Evolutionary conservation across 2,113 vertebrate genomes (phyloP), one percentile per base, ranked within the genome.

Genomic region (Corythaixoides concolor): DNA sequence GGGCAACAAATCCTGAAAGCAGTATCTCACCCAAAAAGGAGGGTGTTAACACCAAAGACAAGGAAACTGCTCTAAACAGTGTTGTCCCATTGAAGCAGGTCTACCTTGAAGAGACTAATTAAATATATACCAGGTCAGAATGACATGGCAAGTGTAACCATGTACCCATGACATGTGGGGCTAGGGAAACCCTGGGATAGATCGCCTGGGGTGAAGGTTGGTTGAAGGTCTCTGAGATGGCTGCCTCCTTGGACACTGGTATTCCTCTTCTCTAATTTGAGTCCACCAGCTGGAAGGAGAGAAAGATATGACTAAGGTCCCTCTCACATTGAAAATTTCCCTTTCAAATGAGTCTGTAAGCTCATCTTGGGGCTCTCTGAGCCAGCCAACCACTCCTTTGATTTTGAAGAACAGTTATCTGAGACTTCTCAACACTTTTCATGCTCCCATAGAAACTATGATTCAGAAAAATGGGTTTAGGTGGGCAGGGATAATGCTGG

Each of bases 161-260:
- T 2, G 26, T 30, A 20, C 5, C 41, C 22, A 26, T 41, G 41
- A 45, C 24, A 26, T 5, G 11, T 21, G 9, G 30, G 15, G 20
- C 18, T 60, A 37, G 6, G 23, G 10, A 64, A 85, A 28, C 4
- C 41, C 33, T 70, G 27, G 37, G 12, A 12, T 6, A 70, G 35
- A 59, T 5, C 0, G 1, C 12, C 21, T 53, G 35, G 1, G 0
- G 8, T 49, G 47, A 69, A 74, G 16, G 5, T 12, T 69, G 33
- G 20, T 35, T 1, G 0, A 35, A 83, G 22, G 3, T 66, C 20
- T 64, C 50, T 11, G 22, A 70, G 32, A n/a, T 7, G 6, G 9
- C 27, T 70, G n/a, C 15, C 11, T 30, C 17, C n/a, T 59, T 62
- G 53, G 26, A 62, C 52, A 37, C 8, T 3, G 2, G 24, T 70